Conservation (phyloP, 1,140 invertebrate genomes). For the Scaptomyza graminum region DNA sequence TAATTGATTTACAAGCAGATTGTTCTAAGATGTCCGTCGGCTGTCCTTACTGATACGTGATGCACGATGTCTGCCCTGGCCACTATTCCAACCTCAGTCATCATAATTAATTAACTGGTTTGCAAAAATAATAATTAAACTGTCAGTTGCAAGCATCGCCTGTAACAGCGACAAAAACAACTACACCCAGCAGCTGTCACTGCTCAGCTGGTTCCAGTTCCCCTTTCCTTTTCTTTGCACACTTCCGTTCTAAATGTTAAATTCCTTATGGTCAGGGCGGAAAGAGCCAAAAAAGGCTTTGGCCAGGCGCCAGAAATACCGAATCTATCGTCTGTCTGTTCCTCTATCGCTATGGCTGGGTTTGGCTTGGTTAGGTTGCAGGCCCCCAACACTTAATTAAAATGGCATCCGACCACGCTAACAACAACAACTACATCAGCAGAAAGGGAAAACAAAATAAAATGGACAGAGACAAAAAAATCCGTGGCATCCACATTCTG, state of each 20-base stretch:
- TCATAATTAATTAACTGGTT: conserved; percentile 74
- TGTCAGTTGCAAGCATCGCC: conserved; percentile 58
- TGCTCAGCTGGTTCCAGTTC: not conserved
- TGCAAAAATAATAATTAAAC: conserved; percentile 74
- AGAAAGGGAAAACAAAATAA: conserved; percentile 12
- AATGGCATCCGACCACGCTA: conserved; percentile 70
- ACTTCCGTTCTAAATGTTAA: conserved; percentile 67
- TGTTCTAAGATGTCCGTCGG: conserved; percentile 1
- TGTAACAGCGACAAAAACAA: conserved; percentile 11
- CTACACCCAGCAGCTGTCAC: conserved; percentile 33
- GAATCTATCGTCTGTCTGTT: conserved; percentile 24
- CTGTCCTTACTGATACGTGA: conserved; percentile 10
- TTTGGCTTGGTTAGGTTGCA: conserved; percentile 32
- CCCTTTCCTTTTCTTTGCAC: conserved; percentile 2
- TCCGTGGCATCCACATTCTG: conserved; percentile 27
- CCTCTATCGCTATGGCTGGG: conserved; percentile 24
- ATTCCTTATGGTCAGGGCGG: conserved; percentile 55
- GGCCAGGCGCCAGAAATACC: conserved; percentile 49
- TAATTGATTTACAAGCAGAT: not conserved
- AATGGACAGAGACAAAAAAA: not conserved
- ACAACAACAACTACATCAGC: conserved; percentile 45
- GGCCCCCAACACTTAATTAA: conserved; percentile 75
- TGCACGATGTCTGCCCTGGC: not conserved
- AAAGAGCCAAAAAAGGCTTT: conserved; percentile 38
- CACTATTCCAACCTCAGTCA: conserved; percentile 30